A percentile compares a stretch with the other conserved stretches of the same genome.
phyloP scores from a whole-genome alignment of 2,797 vertebrate species.

The Siniperca undulata region DNA sequence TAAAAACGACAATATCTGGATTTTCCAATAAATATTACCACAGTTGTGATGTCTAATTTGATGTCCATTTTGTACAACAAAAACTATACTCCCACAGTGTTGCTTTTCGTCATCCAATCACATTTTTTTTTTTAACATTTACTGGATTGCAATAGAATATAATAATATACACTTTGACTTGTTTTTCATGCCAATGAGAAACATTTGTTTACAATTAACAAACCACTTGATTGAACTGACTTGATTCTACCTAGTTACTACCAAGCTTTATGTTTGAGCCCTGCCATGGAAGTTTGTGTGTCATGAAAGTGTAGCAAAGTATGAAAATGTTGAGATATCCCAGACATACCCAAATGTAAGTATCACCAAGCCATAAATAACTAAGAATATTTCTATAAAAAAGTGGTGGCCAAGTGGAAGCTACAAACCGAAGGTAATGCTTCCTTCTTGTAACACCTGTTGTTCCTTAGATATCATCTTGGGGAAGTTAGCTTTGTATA shows the following conservation, averaged over 20 bases:
- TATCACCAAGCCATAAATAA: conserved; percentile 4
- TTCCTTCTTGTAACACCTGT: conserved; percentile 50
- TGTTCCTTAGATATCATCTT: conserved; percentile 39
- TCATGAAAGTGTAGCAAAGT: neutral
- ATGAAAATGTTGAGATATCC: conserved; percentile 5
- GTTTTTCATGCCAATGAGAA: neutral
- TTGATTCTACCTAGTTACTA: neutral
- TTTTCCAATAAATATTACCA: neutral
- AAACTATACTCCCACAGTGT: neutral
- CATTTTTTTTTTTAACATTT: neutral
- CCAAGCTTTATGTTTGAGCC: neutral
- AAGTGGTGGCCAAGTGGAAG: conserved; percentile 3
- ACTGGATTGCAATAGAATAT: neutral
- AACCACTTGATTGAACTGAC: neutral
- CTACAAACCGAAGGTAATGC: conserved; percentile 7
- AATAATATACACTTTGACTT: neutral
- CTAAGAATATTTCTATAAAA: conserved; percentile 15
- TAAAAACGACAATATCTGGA: neutral
- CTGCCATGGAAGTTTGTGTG: neutral
- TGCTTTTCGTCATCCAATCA: neutral
- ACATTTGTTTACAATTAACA: neutral
- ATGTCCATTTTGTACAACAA: neutral
- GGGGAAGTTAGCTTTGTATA: conserved; percentile 17
- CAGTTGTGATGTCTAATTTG: neutral
- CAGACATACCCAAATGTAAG: neutral